Base-by-base conservation (phyloP, 2,888 invertebrate genomes). In the Macaria notata region DNA sequence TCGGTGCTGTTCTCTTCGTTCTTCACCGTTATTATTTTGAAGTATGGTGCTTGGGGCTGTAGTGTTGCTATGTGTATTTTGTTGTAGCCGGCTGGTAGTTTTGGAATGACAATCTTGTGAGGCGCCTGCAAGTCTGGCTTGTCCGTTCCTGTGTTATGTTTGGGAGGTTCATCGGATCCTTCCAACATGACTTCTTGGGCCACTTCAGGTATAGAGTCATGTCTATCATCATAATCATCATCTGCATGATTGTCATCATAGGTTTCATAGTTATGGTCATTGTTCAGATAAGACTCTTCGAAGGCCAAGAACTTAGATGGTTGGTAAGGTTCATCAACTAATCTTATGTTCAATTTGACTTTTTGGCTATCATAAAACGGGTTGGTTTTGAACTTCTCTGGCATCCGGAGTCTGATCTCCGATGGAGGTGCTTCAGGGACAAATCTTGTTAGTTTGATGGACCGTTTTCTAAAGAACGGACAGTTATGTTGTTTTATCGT, bases 161-260 rank as follows among this genome's bases (percentile, higher is more conserved):
- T 71, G 0, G 62, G 61, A 0, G 56, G 54, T 19, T 84, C 81
- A 3, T 78, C 81, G 0, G 79, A 65, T 0, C 65, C 77, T 53
- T 79, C 84, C 0, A 88, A 44, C 72, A 86, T 78, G 0, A 90
- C 75, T 59, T 90, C 90, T 33, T 87, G 76, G 0, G 85, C 89
- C 0, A 86, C 83, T 9, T 89, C 89, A 0, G 90, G 90, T 9
- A 89, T 82, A 0, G 56, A 46, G 8, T 72, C 68, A 4, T 63
- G 56, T 8, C 56, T 62, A 1, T 74, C 70, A 33, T 62, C 61
- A 3, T 67, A 58, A 3, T 68, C 64, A 31, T 67, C 60, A 42
- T 71, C 63, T 5, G 71, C 62, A n/a, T 62, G 63, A 31, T 61
- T 49, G n/a, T 62, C 64, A 31, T 65, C 60, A 9, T 43, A 31